phyloP scores from a whole-genome alignment of 2,888 invertebrate species.

The Eledona agricola region DNA sequence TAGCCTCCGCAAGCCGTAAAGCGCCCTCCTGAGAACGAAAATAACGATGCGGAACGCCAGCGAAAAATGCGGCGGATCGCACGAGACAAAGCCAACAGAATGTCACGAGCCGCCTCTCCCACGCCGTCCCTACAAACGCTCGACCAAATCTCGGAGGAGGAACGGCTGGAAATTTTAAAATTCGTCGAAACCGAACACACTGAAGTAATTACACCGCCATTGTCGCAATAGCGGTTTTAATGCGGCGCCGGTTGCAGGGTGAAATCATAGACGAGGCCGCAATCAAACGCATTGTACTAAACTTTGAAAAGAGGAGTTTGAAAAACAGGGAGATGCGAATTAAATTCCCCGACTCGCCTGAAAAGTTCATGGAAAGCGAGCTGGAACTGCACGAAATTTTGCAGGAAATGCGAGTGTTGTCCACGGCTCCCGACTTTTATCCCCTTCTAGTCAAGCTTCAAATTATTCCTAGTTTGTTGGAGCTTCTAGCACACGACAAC shows the following conservation, averaged over 20 bases:
- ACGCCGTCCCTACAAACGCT: slow-evolving; percentile 64
- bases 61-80: slow-evolving; percentile 71
- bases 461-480: slow-evolving; percentile 89
- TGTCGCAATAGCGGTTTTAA: neutral
- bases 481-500: slow-evolving; percentile 94
- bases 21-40: slow-evolving; percentile 71
- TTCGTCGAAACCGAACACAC: slow-evolving; percentile 85
- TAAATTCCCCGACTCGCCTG: slow-evolving; percentile 95
- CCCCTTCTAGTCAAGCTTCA: slow-evolving; percentile 88
- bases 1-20: slow-evolving; percentile 88
- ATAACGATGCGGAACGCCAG: slow-evolving; percentile 72
- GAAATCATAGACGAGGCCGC: slow-evolving; percentile 88
- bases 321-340: slow-evolving; percentile 98
- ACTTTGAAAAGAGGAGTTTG: slow-evolving; percentile 93
- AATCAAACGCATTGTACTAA: slow-evolving; percentile 86
- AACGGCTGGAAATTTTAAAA: slow-evolving; percentile 81
- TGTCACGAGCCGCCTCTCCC: slow-evolving; percentile 61
- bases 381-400: slow-evolving; percentile 76
- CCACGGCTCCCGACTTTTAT: slow-evolving; percentile 96
- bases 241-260: slow-evolving; percentile 64
- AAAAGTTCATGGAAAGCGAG: slow-evolving; percentile 99
- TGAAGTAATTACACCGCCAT: slow-evolving; percentile 64
- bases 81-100: slow-evolving; percentile 65
- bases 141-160: slow-evolving; percentile 71
- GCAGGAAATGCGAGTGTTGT: slow-evolving; percentile 91